Base-by-base conservation (phyloP, 1,140 invertebrate species). In the Mercenaria mercenaria region DNA sequence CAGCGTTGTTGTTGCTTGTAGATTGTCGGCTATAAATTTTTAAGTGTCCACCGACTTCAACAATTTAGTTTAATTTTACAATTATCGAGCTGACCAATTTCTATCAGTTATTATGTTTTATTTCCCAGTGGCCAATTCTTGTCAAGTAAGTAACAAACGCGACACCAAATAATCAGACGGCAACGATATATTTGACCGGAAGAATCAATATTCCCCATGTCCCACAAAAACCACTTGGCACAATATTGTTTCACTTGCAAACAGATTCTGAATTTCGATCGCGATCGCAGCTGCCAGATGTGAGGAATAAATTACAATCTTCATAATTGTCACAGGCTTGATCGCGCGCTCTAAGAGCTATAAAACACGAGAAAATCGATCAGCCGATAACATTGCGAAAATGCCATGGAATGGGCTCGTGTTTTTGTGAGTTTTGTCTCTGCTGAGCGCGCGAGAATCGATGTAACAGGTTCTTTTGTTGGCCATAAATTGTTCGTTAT, bases 221-320 rank as follows among this genome's bases (percentile, higher is more conserved):
- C 50, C 76, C 23, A n/a, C 67, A 52, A 50, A 41, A 74, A 41
- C n/a, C 72, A 34, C 29, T 52, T 50, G 26, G 47, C 4, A 79
- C 47, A 52, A 52, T 77, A 77, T 77, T 79, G 76, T 79, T 52
- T 79, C 76, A 79, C 32, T 79, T 52, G 76, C 76, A 37, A 79
- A 79, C 76, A 79, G 76, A 79, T 79, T 82, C 80, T 67, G 80
- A 64, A 67, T 64, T 82, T 82, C 80, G 80, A 82, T 82, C 80
- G 76, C 26, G 80, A 64, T 82, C 80, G 18, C 56, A 67, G n/a
- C 56, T 43, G 61, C 56, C 80, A 82, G 80, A 82, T 82, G 80
- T 67, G 52, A n/a, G 52, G 80, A 43, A 82, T 82, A 67, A 64
- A 64, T 82, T 82, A 67, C 52, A 64, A 61, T 82, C 50, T 82